Evolutionary conservation across 2,797 vertebrate species (phyloP).

Genomic region (Dipus sagitta): DNA sequence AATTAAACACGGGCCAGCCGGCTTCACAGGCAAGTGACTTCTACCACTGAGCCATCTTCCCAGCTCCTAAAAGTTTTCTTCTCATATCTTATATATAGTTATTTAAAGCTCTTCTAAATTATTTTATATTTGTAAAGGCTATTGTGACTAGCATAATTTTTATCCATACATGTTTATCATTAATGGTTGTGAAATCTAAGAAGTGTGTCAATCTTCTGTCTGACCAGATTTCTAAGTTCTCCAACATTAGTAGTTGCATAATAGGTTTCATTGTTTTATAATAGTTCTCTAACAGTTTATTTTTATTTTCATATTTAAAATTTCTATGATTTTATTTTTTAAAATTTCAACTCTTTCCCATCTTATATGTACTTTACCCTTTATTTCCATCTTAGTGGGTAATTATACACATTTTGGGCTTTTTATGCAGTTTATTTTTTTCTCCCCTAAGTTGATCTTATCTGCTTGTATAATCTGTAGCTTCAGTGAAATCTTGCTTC

Average conservation of each 20-base stretch:
- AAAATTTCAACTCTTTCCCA: background rate
- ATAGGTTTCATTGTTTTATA: conserved; percentile 29
- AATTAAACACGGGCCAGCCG: too few species aligned
- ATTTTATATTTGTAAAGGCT: conserved; percentile 14
- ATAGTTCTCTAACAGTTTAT: conserved; percentile 11
- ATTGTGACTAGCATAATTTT: conserved; percentile 38
- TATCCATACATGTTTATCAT: conserved; percentile 9
- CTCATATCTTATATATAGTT: background rate
- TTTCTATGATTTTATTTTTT: conserved; percentile 51
- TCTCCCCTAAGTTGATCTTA: background rate
- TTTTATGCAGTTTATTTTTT: conserved; percentile 42
- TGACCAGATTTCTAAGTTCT: conserved; percentile 22
- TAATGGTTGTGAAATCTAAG: conserved; percentile 3
- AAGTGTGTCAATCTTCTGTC: background rate
- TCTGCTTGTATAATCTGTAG: background rate
- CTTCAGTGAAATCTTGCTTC: background rate
- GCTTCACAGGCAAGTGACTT: too few species aligned
- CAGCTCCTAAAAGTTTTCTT: background rate
- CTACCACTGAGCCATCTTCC: too few species aligned
- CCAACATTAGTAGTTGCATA: conserved; percentile 7
- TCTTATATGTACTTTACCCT: background rate
- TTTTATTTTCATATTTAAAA: conserved; percentile 54
- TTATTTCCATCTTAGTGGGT: background rate
- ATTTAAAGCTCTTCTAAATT: conserved; percentile 32
- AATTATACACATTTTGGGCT: background rate